Evolutionary conservation across 2,888 invertebrate species (phyloP).

Genomic region (Drosophila rellima): DNA sequence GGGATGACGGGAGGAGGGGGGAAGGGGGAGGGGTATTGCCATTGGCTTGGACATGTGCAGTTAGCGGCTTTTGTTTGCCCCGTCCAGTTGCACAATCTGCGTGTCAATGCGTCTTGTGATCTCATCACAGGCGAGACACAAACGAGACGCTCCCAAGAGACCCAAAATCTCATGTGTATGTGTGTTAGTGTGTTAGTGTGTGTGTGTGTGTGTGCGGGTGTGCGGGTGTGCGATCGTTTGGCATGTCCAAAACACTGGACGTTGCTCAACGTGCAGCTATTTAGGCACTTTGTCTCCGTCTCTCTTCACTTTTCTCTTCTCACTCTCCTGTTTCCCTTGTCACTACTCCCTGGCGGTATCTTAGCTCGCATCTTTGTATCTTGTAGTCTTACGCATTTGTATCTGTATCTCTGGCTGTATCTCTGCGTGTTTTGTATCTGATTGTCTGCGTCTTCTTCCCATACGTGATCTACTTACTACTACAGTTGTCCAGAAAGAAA

Average conservation of each 20-base stretch:
- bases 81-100: conserved; percentile 74
- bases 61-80: conserved; percentile 59
- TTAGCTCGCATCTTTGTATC: conserved; percentile 56
- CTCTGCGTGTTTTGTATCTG: conserved; percentile 53
- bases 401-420: conserved; percentile 28
- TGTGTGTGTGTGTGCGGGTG: conserved; percentile 35
- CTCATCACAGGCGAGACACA: conserved; percentile 45
- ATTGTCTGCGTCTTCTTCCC: conserved; percentile 49
- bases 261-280: conserved; percentile 64
- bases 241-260: conserved; percentile 74
- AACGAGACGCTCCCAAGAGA: conserved; percentile 60
- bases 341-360: conserved; percentile 37
- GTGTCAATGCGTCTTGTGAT: conserved; percentile 69
- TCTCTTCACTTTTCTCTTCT: conserved; percentile 27
- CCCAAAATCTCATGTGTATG: conserved; percentile 45
- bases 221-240: conserved; percentile 62
- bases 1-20: not conserved
- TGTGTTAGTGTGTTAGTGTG: conserved; percentile 1
- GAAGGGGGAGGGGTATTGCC: not conserved
- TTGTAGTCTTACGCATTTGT: conserved; percentile 44
- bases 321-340: not conserved
- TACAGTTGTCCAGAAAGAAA: conserved; percentile 53
- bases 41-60: conserved; percentile 66
- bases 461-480: conserved; percentile 55
- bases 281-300: conserved; percentile 61